Base-by-base conservation (phyloP, 2,888 invertebrate genomes). In the Rhogogaster chlorosoma region DNA sequence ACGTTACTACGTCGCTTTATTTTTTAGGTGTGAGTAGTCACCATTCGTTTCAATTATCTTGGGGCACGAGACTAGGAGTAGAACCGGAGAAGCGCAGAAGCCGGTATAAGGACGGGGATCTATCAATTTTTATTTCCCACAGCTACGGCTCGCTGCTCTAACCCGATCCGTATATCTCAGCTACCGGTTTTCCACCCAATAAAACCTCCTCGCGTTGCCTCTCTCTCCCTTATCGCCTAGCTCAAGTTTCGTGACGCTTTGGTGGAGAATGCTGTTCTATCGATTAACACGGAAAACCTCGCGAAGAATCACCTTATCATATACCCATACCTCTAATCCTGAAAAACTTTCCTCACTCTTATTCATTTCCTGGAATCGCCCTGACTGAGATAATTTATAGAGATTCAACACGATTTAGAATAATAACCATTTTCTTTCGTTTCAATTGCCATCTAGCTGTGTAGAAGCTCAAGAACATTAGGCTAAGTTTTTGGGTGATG, bases 31-130 rank as follows among this genome's bases (percentile, higher is more conserved):
- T 77, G n/a, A 73, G 73, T 53, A 67, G 83, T 67, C 67, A 49
- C 67, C 83, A 83, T 83, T 83, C 83, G 67, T 83, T 83, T 83
- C 67, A 83, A 83, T 83, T 83, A 83, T 83, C 64, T 83, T 38
- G 61, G 38, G 80, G 80, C n/a, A 38, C 61, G 80, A 22, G 57
- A 38, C 32, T 36, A 49, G 36, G 78, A 22, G 53, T 18, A 26
- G 49, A 77, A 77, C 49, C 77, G 53, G 77, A 53, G 49, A 49
- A 77, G 45, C 53, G 32, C 77, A 61, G 61, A 80, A 80, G 61
- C 57, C 61, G 61, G 80, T 57, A 36, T 80, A 38, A 49, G 80
- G 45, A 53, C 61, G 80, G 61, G 61, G 70, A 83, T 83, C 83
- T 70, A 83, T 83, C 83, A 83, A 83, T 83, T 83, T 83, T 67